Conservation (phyloP, 2,797 vertebrate species). For the Sorex maritimensis region DNA sequence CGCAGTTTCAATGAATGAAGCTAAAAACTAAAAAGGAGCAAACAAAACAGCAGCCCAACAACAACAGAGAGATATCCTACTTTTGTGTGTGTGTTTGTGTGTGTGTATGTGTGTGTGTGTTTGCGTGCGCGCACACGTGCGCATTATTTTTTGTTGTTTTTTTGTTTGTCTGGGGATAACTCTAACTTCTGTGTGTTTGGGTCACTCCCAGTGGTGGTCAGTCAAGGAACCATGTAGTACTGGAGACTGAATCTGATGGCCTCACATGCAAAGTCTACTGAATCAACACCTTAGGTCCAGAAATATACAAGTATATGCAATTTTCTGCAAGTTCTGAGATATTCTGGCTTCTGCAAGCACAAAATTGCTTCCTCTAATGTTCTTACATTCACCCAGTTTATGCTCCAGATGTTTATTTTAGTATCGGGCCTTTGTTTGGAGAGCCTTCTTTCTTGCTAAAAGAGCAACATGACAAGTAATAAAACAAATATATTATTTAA, state of each 20-base stretch:
- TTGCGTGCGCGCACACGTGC: too few relatives aligned
- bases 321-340: not conserved
- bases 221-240: too few relatives aligned
- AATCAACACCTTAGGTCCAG: not conserved
- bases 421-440: not conserved
- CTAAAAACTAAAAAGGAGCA: not conserved
- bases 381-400: not conserved
- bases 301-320: not conserved
- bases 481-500: not conserved
- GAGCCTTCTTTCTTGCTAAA: not conserved
- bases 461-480: not conserved
- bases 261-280: too few relatives aligned
- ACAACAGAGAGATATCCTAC: not conserved
- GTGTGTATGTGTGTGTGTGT: too few relatives aligned
- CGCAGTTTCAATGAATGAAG: not conserved
- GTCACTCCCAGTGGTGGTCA: too few relatives aligned
- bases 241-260: not conserved
- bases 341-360: not conserved
- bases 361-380: not conserved
- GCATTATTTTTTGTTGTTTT: too few relatives aligned
- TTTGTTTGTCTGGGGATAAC: too few relatives aligned
- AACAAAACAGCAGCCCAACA: accelerated
- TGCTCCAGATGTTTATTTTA: not conserved
- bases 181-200: too few relatives aligned
- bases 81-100: not conserved